Evolutionary conservation across 2,113 vertebrate species (phyloP).

Genomic region (Trematomus loennbergii): DNA sequence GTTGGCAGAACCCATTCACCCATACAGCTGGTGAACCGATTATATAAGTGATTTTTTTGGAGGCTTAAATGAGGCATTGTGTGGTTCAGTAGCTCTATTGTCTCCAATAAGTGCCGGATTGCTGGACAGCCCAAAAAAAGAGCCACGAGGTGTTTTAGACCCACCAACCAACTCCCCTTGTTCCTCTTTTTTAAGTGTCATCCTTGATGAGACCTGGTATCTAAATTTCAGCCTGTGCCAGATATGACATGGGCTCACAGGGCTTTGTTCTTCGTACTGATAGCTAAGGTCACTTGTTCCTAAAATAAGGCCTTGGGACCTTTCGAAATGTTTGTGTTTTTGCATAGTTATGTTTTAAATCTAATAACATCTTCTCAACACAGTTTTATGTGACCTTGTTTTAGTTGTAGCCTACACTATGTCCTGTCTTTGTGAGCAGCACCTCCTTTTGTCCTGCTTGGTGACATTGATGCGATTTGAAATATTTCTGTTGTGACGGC

Average conservation of each 20-base stretch:
- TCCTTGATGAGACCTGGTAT: slow-evolving; percentile 22
- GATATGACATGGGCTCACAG: background rate
- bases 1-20: background rate
- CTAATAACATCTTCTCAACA: background rate
- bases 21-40: background rate
- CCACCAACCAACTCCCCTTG: background rate
- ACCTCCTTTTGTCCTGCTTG: background rate
- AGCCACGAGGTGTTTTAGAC: background rate
- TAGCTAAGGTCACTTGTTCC: no score
- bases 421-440: background rate
- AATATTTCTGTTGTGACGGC: background rate
- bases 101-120: background rate
- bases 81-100: slow-evolving; percentile 4
- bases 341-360: background rate
- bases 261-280: slow-evolving; percentile 8
- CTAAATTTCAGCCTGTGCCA: background rate
- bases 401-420: no score
- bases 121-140: background rate
- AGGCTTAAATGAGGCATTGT: background rate
- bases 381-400: background rate
- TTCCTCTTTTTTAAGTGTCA: background rate
- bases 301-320: background rate
- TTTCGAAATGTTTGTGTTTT: background rate
- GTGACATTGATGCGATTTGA: background rate
- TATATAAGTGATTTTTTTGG: background rate